Evolutionary conservation across 2,888 invertebrate species (phyloP), one percentile per base, ranked within the genome.

Genomic region (Toxonevra muliebris): DNA sequence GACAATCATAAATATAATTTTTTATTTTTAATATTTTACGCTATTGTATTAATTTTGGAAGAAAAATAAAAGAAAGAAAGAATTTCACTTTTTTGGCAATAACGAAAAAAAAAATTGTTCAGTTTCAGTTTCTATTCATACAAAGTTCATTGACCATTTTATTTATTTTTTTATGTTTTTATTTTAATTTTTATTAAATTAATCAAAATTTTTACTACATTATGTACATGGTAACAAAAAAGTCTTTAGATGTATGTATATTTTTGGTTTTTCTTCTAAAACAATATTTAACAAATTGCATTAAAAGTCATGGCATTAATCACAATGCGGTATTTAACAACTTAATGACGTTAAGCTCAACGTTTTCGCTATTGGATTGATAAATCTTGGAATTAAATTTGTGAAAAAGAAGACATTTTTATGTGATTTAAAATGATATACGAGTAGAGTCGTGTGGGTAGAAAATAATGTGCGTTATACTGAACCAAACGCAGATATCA

Each of bases 31-130:
- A 30, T 30, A 30, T 30, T 30, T 30, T 30, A 30, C 30, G 3
- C 30, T 30, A 30, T 30, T 30, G 30, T 30, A 30, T 7, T 30
- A 30, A 30, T 30, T 30, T 30, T 30, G 2, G 30, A 30, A 59
- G 43, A 60, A 17, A 60, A 60, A 60, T 45, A 48, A 48, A 20
- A 2, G 45, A 1, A 48, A 48, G 59, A 58, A 69, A 71, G 69
- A 65, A 69, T 71, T 71, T 71, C 69, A 68, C 65, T 64, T 68
- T 69, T 68, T 68, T 71, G 68, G 66, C 42, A 7, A 19, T 17
- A 7, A 43, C 11, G n/a, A 19, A 45, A 17, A 59, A 59, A 58
- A 48, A 61, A 48, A 58, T 64, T 68, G 69, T 66, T 66, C 61
- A 71, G 69, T 71, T 71, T 68, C 69, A 65, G 65, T 65, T 69